Percentiles rank a stretch among this genome's conserved stretches.
Conservation (phyloP, 2,888 invertebrate species). For the Synergus itoensis region DNA sequence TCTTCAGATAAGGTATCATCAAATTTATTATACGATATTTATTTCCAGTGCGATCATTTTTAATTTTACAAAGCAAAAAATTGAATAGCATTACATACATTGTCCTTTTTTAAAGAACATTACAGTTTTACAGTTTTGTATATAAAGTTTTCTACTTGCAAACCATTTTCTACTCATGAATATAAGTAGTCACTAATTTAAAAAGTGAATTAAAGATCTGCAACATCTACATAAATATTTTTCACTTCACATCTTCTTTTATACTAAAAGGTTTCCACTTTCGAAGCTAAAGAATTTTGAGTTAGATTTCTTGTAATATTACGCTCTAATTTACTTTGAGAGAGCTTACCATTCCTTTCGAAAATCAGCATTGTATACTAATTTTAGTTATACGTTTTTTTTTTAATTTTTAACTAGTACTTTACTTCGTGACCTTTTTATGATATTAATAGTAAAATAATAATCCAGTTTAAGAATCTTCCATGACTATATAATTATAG, state of each 20-base stretch:
- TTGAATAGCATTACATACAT: background rate
- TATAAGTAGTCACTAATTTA: background rate
- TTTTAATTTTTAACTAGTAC: background rate
- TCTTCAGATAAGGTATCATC: background rate
- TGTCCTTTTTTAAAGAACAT: background rate
- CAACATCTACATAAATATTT: too few relatives aligned
- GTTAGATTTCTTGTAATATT: background rate
- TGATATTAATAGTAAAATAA: background rate
- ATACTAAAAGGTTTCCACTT: background rate
- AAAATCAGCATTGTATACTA: background rate
- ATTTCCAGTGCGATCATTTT: background rate
- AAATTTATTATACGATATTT: conserved; percentile 2
- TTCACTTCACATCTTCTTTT: background rate
- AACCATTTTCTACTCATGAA: background rate
- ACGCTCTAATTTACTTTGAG: background rate
- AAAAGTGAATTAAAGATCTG: background rate
- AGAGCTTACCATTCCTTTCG: background rate
- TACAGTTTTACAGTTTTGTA: too few relatives aligned
- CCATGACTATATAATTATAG: conserved; percentile 1
- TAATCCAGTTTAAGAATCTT: background rate
- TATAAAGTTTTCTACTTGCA: background rate
- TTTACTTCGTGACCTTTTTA: background rate
- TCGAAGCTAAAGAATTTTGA: background rate
- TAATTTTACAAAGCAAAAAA: background rate
- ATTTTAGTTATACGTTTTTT: background rate